phyloP scores from a whole-genome alignment of 1,140 invertebrate genomes.

The Cydia splendana region DNA sequence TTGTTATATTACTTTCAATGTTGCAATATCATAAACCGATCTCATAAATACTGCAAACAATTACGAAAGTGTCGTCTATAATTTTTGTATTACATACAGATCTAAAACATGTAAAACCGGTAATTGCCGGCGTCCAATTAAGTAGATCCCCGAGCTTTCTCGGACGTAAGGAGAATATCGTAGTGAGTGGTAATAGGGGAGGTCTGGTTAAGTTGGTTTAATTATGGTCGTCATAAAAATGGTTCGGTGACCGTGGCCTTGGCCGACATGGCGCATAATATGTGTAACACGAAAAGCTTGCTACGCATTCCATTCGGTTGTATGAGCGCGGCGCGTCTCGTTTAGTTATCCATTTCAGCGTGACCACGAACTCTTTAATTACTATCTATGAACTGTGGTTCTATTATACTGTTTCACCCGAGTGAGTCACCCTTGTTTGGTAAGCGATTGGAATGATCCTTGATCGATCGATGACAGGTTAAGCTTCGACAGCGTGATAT shows the following conservation, averaged over 20 bases:
- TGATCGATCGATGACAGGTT: neutral
- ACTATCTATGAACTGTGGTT: neutral
- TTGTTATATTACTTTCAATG: neutral
- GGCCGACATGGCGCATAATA: slow-evolving; percentile 50
- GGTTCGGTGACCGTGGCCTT: slow-evolving; percentile 55
- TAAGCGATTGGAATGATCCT: neutral
- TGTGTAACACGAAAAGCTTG: slow-evolving; percentile 38
- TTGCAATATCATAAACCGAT: slow-evolving; percentile 9
- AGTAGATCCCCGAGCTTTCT: slow-evolving; percentile 4
- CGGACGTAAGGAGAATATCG: slow-evolving; percentile 19
- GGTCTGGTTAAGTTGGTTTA: slow-evolving; percentile 37
- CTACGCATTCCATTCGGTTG: too few relatives aligned
- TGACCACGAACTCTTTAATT: neutral
- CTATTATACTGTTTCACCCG: neutral
- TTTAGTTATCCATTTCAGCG: neutral
- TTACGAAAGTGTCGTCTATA: slow-evolving; percentile 25
- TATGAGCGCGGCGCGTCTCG: neutral
- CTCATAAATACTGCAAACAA: slow-evolving; percentile 13
- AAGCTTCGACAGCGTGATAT: slow-evolving; percentile 24
- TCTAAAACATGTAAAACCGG: slow-evolving; percentile 21
- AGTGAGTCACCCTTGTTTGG: neutral
- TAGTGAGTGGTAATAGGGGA: slow-evolving; percentile 12
- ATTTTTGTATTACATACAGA: slow-evolving; percentile 16
- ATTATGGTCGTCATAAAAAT: slow-evolving; percentile 53
- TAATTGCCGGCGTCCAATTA: neutral